Evolutionary conservation across 2,797 vertebrate genomes (phyloP), one percentile per base, ranked within the genome.

Genomic region (Ptychobarbus kaznakovi): DNA sequence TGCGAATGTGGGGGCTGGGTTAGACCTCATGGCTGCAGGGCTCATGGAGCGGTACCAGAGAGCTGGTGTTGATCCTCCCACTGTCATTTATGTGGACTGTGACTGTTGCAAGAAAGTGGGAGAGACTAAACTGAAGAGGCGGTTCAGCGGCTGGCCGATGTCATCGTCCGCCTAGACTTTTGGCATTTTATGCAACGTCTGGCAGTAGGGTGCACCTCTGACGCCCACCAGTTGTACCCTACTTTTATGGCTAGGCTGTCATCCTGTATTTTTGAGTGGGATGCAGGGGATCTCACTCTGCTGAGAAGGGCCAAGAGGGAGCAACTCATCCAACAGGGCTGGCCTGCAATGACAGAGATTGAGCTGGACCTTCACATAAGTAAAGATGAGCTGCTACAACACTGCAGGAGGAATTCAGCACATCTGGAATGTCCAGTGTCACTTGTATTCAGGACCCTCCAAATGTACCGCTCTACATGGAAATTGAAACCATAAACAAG

Each of bases 361-460:
- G 32, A 32, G 32, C 32, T 32, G 32, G 32, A 32, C 32, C 32
- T 32, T 32, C 79, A 72, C 3, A 61, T 86, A 13, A 63, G 68
- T 3, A 82, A 65, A 61, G 13, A 72, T 49, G 73, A 87, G 56
- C n/a, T 81, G 76, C 18, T 69, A 46, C 81, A 77, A 8, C 81
- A 89, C 6, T 87, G 84, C 44, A 25, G 69, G 58, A 84, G 87
- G 78, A 61, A 85, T 83, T 44, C 12, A 66, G 49, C 70, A 87
- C 65, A 84, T 78, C 51, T 87, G 85, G 85, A n/a, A 6, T 25
- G 79, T 86, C 11, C 88, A 88, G 85, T 1, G 16, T 83, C 13
- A 84, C 63, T 44, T 88, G 88, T 75, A 87, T 89, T 9, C 87
- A 88, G 46, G 87, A 86, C 46, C 82, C 25, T 2, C 61, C 87